These are phyloP conservation scores for Atta cephalotes DNA, from an alignment of 1,140 invertebrate genomes.

Conservation along the genomic window DNA sequence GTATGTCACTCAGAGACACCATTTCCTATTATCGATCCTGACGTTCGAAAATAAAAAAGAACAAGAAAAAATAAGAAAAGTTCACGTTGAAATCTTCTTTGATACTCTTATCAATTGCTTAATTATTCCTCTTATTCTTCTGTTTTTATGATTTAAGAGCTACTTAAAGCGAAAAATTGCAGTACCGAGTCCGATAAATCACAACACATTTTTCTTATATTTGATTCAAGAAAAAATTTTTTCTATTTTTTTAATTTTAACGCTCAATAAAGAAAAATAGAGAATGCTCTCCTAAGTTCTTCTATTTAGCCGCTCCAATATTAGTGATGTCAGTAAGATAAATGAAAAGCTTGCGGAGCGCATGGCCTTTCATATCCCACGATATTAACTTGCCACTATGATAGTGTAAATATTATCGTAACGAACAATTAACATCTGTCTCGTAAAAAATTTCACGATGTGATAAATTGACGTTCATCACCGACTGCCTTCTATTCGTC, in stretches of 20 bases:
- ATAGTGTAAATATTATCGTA: conserved; percentile 29
- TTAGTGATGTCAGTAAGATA: conserved; percentile 5
- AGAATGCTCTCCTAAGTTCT: not conserved
- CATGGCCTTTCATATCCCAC: not conserved
- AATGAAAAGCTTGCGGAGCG: conserved; percentile 5
- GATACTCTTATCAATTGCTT: not conserved
- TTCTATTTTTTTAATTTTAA: too few species aligned
- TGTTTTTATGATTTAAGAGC: not conserved
- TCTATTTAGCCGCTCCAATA: conserved; percentile 20
- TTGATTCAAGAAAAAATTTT: too few species aligned
- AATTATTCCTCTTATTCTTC: not conserved
- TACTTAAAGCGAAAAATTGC: not conserved
- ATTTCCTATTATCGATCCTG: conserved; percentile 38
- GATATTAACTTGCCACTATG: conserved; percentile 26
- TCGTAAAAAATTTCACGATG: not conserved
- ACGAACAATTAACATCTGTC: conserved; percentile 33
- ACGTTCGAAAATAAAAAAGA: not conserved
- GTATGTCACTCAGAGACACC: conserved; percentile 54
- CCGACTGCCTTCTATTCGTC: not conserved
- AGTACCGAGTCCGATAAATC: not conserved
- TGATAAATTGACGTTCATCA: not conserved
- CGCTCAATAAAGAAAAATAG: too few species aligned
- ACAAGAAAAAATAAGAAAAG: not conserved
- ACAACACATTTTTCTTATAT: not conserved
- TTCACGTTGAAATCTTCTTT: not conserved